Evolutionary conservation across 2,888 invertebrate genomes (phyloP).

Genomic region (Amaurobius ferox): DNA sequence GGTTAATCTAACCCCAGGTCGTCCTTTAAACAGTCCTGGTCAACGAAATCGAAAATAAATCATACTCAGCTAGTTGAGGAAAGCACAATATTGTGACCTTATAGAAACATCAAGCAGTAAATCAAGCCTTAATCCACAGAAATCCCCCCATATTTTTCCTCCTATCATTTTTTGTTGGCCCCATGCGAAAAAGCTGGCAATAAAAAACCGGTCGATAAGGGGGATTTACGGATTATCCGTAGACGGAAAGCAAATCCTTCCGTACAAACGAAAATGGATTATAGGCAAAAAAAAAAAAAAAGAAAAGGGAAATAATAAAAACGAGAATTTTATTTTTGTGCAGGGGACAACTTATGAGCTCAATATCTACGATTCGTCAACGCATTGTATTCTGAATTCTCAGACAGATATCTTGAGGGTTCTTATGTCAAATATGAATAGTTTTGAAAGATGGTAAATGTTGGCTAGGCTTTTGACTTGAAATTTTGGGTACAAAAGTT

Average conservation of each 20-base stretch:
- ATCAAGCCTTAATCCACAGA: background rate
- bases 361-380: too few species aligned
- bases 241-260: background rate
- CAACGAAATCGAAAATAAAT: too few species aligned
- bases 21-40: too few species aligned
- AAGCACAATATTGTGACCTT: background rate
- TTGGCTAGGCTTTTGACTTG: too few species aligned
- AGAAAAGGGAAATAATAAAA: background rate
- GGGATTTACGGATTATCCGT: constrained; percentile 5
- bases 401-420: too few species aligned
- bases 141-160: background rate
- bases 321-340: background rate
- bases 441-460: too few species aligned
- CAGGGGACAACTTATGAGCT: background rate
- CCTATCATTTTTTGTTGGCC: background rate
- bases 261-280: constrained; percentile 16
- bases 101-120: background rate
- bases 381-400: too few species aligned
- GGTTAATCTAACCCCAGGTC: too few species aligned
- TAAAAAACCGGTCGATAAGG: constrained; percentile 21
- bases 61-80: too few species aligned
- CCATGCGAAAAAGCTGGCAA: background rate
- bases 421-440: too few species aligned
- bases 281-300: constrained; percentile 1
- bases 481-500: too few species aligned